Conservation (phyloP, 2,113 vertebrate genomes). For the Macquaria australasica region DNA sequence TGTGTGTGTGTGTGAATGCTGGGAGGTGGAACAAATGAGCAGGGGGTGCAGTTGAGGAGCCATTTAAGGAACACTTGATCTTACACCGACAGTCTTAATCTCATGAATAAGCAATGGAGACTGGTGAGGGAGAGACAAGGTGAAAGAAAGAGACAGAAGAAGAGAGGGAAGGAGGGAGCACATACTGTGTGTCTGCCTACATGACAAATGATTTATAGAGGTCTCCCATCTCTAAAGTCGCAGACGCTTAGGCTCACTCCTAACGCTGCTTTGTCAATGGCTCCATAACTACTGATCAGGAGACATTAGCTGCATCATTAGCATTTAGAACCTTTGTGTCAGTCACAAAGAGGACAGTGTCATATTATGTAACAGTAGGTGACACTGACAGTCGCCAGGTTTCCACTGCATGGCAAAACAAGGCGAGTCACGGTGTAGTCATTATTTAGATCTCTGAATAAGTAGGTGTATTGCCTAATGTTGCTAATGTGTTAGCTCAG, state of each 20-base stretch:
- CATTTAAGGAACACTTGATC: conserved; percentile 75
- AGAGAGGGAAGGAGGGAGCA: conserved; percentile 40
- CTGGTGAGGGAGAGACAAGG: conserved; percentile 32
- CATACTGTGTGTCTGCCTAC: conserved; percentile 70
- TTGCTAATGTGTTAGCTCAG: neutral
- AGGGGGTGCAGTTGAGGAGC: conserved; percentile 19
- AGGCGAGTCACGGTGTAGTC: neutral
- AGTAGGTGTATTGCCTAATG: neutral
- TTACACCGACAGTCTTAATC: conserved; percentile 70
- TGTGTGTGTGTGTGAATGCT: neutral
- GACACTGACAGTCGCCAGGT: conserved; percentile 51
- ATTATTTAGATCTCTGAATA: conserved; percentile 13
- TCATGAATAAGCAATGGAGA: conserved; percentile 79
- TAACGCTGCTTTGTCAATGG: conserved; percentile 36
- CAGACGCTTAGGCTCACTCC: conserved; percentile 58
- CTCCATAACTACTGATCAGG: conserved; percentile 64
- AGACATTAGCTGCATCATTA: conserved; percentile 59
- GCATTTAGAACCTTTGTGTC: conserved; percentile 54
- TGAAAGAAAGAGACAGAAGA: conserved; percentile 51
- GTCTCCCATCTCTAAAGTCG: conserved; percentile 46
- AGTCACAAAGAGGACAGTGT: conserved; percentile 32
- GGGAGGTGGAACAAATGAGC: conserved; percentile 27
- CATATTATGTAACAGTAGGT: conserved; percentile 39
- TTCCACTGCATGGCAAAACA: conserved; percentile 40
- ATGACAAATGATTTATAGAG: conserved; percentile 77